Conservation (phyloP, 2,797 vertebrate genomes). For the Pelobates cultripes region DNA sequence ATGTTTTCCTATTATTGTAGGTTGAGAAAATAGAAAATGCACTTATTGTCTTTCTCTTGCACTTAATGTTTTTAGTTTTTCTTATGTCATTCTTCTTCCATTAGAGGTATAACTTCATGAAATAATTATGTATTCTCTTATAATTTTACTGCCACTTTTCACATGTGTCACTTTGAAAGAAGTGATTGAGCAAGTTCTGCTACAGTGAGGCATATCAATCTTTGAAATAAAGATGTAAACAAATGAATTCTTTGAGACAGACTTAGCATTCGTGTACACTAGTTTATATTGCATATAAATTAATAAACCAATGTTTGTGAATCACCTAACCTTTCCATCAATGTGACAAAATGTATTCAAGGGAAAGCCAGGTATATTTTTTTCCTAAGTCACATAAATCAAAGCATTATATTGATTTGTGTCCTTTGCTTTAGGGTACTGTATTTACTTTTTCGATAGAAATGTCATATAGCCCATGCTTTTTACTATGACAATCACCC, state of each 20-base stretch:
- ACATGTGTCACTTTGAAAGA: not conserved
- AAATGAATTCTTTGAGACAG: not conserved
- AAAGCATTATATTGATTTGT: too few relatives aligned
- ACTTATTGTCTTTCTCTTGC: not conserved
- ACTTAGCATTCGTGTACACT: not conserved
- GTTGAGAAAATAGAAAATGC: not conserved
- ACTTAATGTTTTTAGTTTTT: not conserved
- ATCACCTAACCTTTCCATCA: not conserved
- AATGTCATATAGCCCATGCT: too few relatives aligned
- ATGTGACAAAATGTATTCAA: too few relatives aligned
- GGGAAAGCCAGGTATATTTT: too few relatives aligned
- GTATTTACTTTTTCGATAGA: too few relatives aligned
- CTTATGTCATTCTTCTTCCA: not conserved
- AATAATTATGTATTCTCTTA: constrained; percentile 14
- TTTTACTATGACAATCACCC: too few relatives aligned
- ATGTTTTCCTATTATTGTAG: not conserved
- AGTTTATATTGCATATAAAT: not conserved
- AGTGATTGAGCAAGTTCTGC: constrained; percentile 2
- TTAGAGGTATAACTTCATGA: constrained; percentile 23
- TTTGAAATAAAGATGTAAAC: not conserved
- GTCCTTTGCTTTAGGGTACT: too few relatives aligned
- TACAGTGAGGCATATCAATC: constrained; percentile 19
- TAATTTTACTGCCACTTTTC: not conserved
- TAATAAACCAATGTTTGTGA: not conserved
- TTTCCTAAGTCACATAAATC: too few relatives aligned